phyloP scores from a whole-genome alignment of 2,797 vertebrate species.

The Lithobates sylvaticus region DNA sequence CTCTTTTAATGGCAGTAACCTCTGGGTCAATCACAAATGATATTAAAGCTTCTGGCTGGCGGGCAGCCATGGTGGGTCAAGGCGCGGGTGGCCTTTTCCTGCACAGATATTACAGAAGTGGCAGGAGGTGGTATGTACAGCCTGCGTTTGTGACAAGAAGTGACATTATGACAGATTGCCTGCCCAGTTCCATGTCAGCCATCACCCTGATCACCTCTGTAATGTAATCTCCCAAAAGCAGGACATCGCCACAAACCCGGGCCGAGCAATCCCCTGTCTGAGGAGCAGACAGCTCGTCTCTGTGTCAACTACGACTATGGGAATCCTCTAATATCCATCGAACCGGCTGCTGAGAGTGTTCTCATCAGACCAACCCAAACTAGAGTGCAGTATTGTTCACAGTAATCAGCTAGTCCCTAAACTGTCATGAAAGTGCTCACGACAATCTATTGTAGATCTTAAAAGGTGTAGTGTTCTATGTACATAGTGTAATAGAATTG shows the following conservation, averaged over 20 bases:
- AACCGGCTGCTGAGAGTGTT: neutral
- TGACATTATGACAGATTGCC: constrained; percentile 35
- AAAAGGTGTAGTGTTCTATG: no score
- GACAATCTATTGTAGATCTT: no score
- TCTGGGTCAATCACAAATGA: constrained; percentile 43
- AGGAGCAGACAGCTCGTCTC: neutral
- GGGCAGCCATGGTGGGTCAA: constrained; percentile 5
- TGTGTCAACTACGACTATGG: neutral
- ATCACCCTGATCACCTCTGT: constrained; percentile 28
- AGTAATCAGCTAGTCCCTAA: neutral
- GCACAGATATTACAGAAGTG: constrained; percentile 9
- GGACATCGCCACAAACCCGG: neutral
- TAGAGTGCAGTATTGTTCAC: neutral
- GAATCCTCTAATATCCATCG: neutral
- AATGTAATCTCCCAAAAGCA: constrained; percentile 26
- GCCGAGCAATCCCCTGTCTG: neutral
- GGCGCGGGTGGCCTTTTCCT: neutral
- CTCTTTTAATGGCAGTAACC: constrained; percentile 16
- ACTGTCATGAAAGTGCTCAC: no score
- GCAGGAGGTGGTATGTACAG: constrained; percentile 27
- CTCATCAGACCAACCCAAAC: neutral
- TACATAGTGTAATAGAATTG: no score
- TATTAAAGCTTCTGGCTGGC: constrained; percentile 33
- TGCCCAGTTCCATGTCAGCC: constrained; percentile 9
- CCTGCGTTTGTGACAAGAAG: neutral